Conservation (phyloP, 1,140 invertebrate species). For the Colletes latitarsis region DNA sequence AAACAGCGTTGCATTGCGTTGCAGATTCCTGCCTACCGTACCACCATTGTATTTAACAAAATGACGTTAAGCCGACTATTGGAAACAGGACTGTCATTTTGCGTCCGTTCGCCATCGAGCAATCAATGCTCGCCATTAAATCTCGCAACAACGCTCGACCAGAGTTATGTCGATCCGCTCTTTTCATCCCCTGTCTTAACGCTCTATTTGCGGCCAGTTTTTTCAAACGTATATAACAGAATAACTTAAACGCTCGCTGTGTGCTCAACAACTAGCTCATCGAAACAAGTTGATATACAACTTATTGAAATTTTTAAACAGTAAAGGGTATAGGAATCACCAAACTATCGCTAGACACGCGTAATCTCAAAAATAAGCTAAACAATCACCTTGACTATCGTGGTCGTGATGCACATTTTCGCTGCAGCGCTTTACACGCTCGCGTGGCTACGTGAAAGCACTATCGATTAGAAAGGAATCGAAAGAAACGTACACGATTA, state of each 20-base stretch:
- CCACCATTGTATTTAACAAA: not conserved
- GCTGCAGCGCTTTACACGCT: not conserved
- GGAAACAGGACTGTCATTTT: not conserved
- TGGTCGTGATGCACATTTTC: constrained; percentile 56
- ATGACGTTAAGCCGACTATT: not conserved
- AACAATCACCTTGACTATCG: constrained; percentile 61
- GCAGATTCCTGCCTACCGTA: constrained; percentile 5
- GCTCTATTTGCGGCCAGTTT: too few relatives aligned
- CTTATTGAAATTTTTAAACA: too few relatives aligned
- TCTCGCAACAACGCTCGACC: too few relatives aligned
- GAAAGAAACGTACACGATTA: not conserved
- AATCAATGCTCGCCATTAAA: not conserved
- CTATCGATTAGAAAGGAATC: not conserved
- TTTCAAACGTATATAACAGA: too few relatives aligned
- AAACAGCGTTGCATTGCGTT: not conserved
- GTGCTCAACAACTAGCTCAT: too few relatives aligned
- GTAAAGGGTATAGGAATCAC: too few relatives aligned
- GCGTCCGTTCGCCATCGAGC: not conserved
- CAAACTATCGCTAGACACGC: too few relatives aligned
- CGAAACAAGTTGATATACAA: too few relatives aligned
- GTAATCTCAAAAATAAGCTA: not conserved
- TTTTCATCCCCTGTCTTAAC: too few relatives aligned
- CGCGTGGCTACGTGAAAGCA: not conserved
- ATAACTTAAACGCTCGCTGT: too few relatives aligned
- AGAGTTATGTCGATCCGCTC: too few relatives aligned